Percentiles rank a stretch among this genome's conserved stretches.
These are phyloP conservation scores for Circaetus gallicus DNA, from an alignment of 2,113 vertebrate genomes.

Conservation along the genomic window DNA sequence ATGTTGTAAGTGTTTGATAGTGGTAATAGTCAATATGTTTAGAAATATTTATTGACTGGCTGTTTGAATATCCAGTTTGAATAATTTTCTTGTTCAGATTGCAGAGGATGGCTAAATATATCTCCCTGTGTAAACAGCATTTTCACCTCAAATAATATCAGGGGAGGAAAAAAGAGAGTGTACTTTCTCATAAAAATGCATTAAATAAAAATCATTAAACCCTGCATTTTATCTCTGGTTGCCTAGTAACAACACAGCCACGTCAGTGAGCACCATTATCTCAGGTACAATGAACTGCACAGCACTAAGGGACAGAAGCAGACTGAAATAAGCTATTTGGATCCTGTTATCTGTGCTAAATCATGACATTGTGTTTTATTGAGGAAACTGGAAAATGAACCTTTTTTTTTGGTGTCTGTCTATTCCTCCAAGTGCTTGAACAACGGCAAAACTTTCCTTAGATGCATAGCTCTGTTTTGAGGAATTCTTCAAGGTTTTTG, in stretches of 20 bases:
- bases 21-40: neutral
- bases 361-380: constrained; percentile 56
- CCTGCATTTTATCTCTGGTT: constrained; percentile 78
- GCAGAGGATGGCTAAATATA: constrained; percentile 42
- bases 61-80: constrained; percentile 1
- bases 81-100: constrained; percentile 1
- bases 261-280: constrained; percentile 75
- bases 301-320: constrained; percentile 73
- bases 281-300: constrained; percentile 75
- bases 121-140: constrained; percentile 43
- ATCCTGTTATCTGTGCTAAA: constrained; percentile 66
- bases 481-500: neutral
- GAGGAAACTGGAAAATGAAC: constrained; percentile 21
- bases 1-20: neutral
- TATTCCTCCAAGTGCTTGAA: neutral
- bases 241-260: constrained; percentile 81
- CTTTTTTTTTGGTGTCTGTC: neutral
- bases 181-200: constrained; percentile 75
- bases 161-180: constrained; percentile 21
- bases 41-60: constrained; percentile 4
- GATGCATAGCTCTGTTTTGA: neutral
- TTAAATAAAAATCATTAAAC: constrained; percentile 80
- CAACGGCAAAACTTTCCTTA: neutral
- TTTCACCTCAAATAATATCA: constrained; percentile 52
- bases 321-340: constrained; percentile 65